Percentiles rank a stretch among this genome's conserved stretches.
These are phyloP conservation scores for Sceloporus undulatus DNA, from an alignment of 2,113 vertebrate species.

Conservation along the genomic window DNA sequence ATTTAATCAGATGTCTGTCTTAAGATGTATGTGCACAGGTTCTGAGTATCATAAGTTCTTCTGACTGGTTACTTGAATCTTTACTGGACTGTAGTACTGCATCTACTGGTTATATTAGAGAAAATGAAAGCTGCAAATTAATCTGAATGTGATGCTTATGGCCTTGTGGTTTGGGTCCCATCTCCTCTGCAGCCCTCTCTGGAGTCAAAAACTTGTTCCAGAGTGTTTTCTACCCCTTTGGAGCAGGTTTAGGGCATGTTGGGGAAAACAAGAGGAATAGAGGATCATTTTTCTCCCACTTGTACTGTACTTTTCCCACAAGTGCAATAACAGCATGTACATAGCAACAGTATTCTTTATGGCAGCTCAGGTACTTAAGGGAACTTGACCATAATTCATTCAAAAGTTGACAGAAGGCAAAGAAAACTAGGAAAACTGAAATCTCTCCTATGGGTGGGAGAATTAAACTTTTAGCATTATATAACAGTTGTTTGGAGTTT, in stretches of 20 bases:
- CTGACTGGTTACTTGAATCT: constrained; percentile 2
- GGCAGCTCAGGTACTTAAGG: constrained; percentile 18
- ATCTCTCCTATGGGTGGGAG: neutral
- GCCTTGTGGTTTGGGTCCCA: no score
- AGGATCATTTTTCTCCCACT: no score
- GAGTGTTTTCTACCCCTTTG: no score
- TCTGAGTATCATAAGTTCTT: neutral
- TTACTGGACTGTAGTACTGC: neutral
- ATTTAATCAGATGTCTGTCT: neutral
- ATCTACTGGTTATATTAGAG: neutral
- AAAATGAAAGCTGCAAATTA: neutral
- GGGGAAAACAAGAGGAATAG: no score
- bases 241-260: no score
- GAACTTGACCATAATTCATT: constrained; percentile 18
- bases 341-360: constrained; percentile 16
- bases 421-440: neutral
- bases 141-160: neutral
- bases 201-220: no score
- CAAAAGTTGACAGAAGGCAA: neutral
- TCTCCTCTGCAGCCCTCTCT: no score
- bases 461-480: neutral
- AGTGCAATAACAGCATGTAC: neutral
- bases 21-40: constrained; percentile 1
- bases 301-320: no score
- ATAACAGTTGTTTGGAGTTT: neutral